Conservation (phyloP, 2,797 vertebrate genomes). For the Melopsittacus undulatus region DNA sequence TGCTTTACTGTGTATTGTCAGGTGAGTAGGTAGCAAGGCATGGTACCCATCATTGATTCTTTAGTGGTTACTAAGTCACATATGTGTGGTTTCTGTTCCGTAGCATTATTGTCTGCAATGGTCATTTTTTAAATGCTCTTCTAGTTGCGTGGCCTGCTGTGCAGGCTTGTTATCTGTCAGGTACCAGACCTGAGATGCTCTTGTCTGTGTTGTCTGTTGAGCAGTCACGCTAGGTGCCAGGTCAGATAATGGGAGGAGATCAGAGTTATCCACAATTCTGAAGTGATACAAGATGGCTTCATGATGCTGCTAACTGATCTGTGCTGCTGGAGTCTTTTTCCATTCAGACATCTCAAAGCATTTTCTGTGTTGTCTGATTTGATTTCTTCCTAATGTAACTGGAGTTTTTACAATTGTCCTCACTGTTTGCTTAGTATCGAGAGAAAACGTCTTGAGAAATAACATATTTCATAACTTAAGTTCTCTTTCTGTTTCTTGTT, state of each 20-base stretch:
- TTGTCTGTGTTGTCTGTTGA: not conserved
- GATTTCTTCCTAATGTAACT: rapidly evolving
- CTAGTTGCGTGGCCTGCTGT: not conserved
- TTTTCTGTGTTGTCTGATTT: not conserved
- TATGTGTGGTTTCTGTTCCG: not conserved
- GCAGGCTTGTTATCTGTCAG: not conserved
- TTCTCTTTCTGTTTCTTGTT: not conserved
- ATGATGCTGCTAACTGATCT: not conserved
- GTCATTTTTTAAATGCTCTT: not conserved
- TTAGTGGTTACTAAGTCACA: not conserved
- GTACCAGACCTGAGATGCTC: not conserved
- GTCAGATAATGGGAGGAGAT: not conserved
- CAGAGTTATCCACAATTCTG: not conserved
- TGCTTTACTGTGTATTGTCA: not conserved
- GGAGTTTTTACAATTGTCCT: not conserved
- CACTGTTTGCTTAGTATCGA: not conserved
- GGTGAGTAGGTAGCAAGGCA: not conserved
- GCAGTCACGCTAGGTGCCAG: not conserved
- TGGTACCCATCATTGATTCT: not conserved
- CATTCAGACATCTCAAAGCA: not conserved
- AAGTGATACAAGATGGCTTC: not conserved
- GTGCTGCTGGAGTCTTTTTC: not conserved
- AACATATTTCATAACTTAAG: not conserved
- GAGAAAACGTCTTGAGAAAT: not conserved
- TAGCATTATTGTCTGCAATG: not conserved